phyloP scores from a whole-genome alignment of 1,140 invertebrate genomes.

The Centruroides sculpturatus region DNA sequence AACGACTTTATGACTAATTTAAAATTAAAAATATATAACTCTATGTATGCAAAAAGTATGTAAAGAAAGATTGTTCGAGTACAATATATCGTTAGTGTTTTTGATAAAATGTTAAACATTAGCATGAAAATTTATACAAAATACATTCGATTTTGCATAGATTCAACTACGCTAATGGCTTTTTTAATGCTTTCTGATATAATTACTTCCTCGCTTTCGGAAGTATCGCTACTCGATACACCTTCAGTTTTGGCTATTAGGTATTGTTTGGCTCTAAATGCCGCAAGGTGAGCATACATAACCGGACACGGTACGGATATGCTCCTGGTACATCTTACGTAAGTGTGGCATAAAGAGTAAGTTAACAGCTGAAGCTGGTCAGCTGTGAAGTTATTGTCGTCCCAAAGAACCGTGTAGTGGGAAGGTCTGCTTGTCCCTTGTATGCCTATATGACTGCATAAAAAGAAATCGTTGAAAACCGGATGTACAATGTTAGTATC shows the following conservation, averaged over 20 bases:
- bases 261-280: too few species aligned
- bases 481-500: conserved; percentile 33
- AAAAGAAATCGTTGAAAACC: conserved; percentile 40
- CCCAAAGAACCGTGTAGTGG: conserved; percentile 12
- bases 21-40: too few species aligned
- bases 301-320: too few species aligned
- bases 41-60: too few species aligned
- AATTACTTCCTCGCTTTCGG: background rate
- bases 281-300: too few species aligned
- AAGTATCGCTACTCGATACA: background rate
- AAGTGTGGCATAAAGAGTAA: conserved; percentile 18
- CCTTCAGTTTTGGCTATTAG: background rate
- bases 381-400: conserved; percentile 9
- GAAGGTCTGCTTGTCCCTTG: conserved; percentile 21
- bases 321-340: background rate
- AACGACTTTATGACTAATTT: too few species aligned
- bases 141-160: too few species aligned
- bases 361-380: conserved; percentile 14
- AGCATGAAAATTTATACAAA: too few species aligned
- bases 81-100: too few species aligned
- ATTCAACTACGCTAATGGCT: background rate
- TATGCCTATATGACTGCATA: conserved; percentile 16
- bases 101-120: too few species aligned
- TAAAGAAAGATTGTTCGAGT: too few species aligned
- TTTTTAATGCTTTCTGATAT: background rate